Conservation (phyloP, 1,140 invertebrate genomes). For the Brachionus rubens region DNA sequence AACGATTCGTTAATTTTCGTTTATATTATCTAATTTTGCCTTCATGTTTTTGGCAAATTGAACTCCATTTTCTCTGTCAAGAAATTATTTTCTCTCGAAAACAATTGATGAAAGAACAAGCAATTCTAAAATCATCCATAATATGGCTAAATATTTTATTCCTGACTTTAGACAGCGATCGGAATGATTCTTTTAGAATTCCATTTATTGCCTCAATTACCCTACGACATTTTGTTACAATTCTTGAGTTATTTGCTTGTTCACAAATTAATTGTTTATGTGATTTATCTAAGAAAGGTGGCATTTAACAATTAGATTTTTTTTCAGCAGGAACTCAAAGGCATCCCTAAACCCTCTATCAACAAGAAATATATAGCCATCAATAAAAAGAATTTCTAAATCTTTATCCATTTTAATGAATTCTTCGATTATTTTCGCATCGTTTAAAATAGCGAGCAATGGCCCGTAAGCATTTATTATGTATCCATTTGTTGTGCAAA, state of each 20-base stretch:
- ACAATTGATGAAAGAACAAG: neutral
- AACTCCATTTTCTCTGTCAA: neutral
- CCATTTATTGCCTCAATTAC: constrained; percentile 13
- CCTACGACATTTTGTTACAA: constrained; percentile 7
- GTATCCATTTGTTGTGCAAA: neutral
- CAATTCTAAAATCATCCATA: neutral
- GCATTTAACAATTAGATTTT: neutral
- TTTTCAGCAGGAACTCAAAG: neutral
- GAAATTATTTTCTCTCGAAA: neutral
- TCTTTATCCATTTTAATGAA: too few species aligned
- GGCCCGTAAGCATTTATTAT: too few species aligned
- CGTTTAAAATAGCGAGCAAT: too few species aligned
- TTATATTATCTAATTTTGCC: too few species aligned
- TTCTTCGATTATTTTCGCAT: too few species aligned
- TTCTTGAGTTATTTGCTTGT: neutral
- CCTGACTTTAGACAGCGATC: neutral
- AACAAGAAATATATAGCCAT: neutral
- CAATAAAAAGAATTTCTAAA: too few species aligned
- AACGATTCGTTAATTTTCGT: too few species aligned
- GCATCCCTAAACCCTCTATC: neutral
- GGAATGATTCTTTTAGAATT: neutral
- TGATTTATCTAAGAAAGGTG: neutral
- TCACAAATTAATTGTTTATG: constrained; percentile 9
- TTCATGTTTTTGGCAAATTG: neutral
- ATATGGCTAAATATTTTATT: neutral